Base-by-base conservation (phyloP, 2,113 vertebrate species). In the Leuciscus idus region DNA sequence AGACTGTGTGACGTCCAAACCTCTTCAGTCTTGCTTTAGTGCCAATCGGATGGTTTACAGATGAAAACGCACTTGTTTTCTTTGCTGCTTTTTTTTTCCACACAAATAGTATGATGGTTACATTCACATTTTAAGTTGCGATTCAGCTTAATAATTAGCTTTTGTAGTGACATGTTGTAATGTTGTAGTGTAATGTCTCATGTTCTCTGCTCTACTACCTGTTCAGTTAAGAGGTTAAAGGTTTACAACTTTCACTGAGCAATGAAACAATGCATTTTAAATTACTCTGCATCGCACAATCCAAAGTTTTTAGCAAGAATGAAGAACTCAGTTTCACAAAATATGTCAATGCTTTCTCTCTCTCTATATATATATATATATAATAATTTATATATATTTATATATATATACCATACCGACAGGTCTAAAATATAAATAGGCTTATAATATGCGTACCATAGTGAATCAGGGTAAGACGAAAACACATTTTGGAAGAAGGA, bases 1-100 rank as follows among this genome's bases (percentile, higher is more conserved):
- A 92, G 55, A 1, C 55, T 6, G 26, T 79, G 76, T 17, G n/a
- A 30, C 13, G 30, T 61, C 77, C 21, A 28, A 78, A 78, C 50
- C 12, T 57, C 28, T 76, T 15, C 74, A 30, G 46, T 8, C 28
- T n/a, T 48, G 72, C 11, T 46, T 15, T 19, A 23, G 19, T 57
- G 55, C 55, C 55, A 57, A 9, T 21, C 57, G 6, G 57, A 17
- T 80, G 13, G 23, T 80, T 26, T 36, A 39, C 64, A 75, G 26
- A 28, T 66, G 57, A 2, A 86, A 78, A 73, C 2, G 11, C 76
- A 59, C 57, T 30, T 76, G n/a, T 17, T 76, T 75, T 15, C 33
- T 43, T 75, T 48, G 43, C 55, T 80, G 59, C 77, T 36, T 81
- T 48, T 11, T 48, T 11, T 64, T 30, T 8, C 3, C 23, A 23